phyloP scores from a whole-genome alignment of 2,797 vertebrate species.

The Chlorospingus flavigularis region DNA sequence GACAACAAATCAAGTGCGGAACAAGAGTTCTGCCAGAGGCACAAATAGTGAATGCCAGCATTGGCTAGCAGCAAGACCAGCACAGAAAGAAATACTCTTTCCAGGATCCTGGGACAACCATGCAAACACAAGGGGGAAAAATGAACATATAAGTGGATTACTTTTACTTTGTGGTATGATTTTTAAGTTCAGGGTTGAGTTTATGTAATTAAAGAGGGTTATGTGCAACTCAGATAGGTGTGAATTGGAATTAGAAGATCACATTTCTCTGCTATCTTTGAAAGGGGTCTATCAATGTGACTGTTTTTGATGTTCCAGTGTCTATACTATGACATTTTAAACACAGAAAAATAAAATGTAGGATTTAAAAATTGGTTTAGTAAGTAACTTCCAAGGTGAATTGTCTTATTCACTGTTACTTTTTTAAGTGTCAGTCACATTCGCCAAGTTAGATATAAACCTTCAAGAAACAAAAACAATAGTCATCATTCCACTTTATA shows the following conservation, averaged over 20 bases:
- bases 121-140: neutral
- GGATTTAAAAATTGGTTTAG: neutral
- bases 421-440: neutral
- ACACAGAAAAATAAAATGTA: neutral
- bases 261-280: neutral
- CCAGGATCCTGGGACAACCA: neutral
- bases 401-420: neutral
- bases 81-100: neutral
- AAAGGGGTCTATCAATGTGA: neutral
- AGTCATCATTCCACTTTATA: neutral
- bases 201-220: neutral
- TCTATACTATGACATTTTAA: neutral
- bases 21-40: neutral
- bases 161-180: neutral
- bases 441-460: neutral
- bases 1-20: neutral
- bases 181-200: neutral
- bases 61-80: neutral
- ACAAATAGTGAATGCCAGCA: neutral
- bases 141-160: neutral
- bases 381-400: neutral
- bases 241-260: neutral
- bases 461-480: neutral
- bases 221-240: neutral
- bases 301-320: neutral